phyloP scores from a whole-genome alignment of 2,113 vertebrate genomes.

The Polypterus bichir region DNA sequence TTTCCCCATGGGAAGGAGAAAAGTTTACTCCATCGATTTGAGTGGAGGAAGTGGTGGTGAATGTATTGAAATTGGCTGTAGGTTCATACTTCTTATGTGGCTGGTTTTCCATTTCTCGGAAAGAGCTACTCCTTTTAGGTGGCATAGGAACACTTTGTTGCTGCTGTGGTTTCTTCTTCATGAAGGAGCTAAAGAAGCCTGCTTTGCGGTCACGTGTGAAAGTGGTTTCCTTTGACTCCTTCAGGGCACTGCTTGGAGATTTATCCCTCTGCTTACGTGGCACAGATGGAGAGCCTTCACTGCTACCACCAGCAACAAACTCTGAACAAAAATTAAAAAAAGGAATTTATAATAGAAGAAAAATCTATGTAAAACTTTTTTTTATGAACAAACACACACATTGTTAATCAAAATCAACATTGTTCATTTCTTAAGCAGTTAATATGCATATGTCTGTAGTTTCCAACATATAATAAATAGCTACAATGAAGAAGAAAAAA shows the following conservation, averaged over 20 bases:
- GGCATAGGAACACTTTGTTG: constrained; percentile 75
- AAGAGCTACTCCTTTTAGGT: constrained; percentile 90
- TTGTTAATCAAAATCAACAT: no score
- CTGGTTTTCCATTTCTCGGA: constrained; percentile 93
- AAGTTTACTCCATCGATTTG: constrained; percentile 73
- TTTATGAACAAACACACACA: no score
- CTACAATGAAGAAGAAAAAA: no score
- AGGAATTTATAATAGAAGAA: neutral
- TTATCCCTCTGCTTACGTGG: constrained; percentile 93
- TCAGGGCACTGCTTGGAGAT: constrained; percentile 77
- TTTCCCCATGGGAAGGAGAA: constrained; percentile 67
- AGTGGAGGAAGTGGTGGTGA: constrained; percentile 54
- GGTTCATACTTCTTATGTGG: constrained; percentile 93
- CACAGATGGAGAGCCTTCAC: constrained; percentile 75
- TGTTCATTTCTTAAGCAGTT: no score
- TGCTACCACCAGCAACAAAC: constrained; percentile 29
- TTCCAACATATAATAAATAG: no score
- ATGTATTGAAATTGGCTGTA: constrained; percentile 53
- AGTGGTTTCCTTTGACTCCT: constrained; percentile 80
- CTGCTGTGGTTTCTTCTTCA: constrained; percentile 74
- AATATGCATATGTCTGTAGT: no score
- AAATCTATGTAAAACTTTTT: neutral
- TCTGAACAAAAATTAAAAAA: neutral
- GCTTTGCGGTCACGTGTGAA: constrained; percentile 90
- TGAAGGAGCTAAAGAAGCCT: constrained; percentile 97